A percentile compares a stretch with the other conserved stretches of the same genome.
Evolutionary conservation across 2,113 vertebrate genomes (phyloP).

Genomic region (Dicerorhinus sumatrensis): DNA sequence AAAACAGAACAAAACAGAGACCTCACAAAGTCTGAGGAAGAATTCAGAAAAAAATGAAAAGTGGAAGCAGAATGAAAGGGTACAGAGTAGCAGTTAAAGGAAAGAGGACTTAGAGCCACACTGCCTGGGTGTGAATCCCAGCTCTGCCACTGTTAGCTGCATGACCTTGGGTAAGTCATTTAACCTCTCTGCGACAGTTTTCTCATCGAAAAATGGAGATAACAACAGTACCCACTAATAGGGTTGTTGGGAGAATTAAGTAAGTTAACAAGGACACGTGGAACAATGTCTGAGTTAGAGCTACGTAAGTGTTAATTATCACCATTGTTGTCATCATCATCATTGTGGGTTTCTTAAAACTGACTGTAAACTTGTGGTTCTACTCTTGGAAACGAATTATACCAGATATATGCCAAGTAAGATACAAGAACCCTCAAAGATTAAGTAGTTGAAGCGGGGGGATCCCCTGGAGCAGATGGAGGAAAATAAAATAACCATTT

Average conservation of each 20-base stretch:
- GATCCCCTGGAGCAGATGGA: not conserved
- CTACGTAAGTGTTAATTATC: not conserved
- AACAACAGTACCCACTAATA: not conserved
- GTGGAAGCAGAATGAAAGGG: not conserved
- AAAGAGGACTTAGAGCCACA: not conserved
- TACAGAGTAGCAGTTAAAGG: not conserved
- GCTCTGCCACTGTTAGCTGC: not conserved
- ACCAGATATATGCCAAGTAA: not conserved
- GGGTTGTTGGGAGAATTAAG: not conserved
- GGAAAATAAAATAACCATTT: slow-evolving; percentile 6
- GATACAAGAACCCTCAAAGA: not conserved
- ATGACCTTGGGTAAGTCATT: not conserved
- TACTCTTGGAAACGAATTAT: slow-evolving; percentile 1
- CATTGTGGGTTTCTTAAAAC: not conserved
- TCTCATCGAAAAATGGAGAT: not conserved
- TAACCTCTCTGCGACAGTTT: not conserved
- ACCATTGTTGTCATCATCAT: not conserved
- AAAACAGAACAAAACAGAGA: not conserved
- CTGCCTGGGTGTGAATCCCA: not conserved
- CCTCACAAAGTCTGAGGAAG: not conserved
- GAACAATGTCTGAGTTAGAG: not conserved
- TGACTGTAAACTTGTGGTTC: not conserved
- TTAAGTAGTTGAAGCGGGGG: not conserved
- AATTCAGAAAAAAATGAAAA: not conserved
- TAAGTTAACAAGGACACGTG: not conserved